These are phyloP conservation scores for Semnornis frantzii DNA, from an alignment of 2,113 vertebrate species.

Conservation along the genomic window DNA sequence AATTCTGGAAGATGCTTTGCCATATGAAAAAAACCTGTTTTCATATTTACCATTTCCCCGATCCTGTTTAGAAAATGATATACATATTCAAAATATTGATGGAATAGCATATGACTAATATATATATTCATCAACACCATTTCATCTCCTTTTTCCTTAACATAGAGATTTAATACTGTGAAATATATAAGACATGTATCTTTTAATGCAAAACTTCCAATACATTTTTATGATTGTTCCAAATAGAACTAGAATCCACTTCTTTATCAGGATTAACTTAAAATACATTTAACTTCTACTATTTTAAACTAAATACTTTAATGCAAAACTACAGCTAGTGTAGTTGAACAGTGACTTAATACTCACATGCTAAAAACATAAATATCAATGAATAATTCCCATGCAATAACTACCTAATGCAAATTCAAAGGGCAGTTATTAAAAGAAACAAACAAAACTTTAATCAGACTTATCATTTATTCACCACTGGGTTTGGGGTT, in stretches of 20 bases:
- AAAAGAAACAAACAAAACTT: conserved; percentile 16
- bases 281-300: conserved; percentile 28
- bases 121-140: background rate
- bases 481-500: background rate
- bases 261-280: background rate
- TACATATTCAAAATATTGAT: background rate
- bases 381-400: conserved; percentile 33
- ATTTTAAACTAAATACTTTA: conserved; percentile 40
- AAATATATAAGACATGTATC: background rate
- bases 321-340: conserved; percentile 14
- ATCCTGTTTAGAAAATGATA: background rate
- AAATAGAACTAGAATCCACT: conserved; percentile 1
- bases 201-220: background rate
- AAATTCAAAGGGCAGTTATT: conserved; percentile 26
- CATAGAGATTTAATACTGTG: background rate
- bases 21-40: background rate
- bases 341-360: conserved; percentile 1
- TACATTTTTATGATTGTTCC: conserved; percentile 20
- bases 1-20: background rate
- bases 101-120: background rate
- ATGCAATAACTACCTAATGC: conserved; percentile 17
- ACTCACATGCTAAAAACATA: background rate
- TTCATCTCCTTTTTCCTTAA: background rate
- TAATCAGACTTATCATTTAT: background rate
- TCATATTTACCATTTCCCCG: background rate